These are phyloP conservation scores for Chaenogobius annularis DNA, from an alignment of 2,113 vertebrate genomes.

Conservation along the genomic window DNA sequence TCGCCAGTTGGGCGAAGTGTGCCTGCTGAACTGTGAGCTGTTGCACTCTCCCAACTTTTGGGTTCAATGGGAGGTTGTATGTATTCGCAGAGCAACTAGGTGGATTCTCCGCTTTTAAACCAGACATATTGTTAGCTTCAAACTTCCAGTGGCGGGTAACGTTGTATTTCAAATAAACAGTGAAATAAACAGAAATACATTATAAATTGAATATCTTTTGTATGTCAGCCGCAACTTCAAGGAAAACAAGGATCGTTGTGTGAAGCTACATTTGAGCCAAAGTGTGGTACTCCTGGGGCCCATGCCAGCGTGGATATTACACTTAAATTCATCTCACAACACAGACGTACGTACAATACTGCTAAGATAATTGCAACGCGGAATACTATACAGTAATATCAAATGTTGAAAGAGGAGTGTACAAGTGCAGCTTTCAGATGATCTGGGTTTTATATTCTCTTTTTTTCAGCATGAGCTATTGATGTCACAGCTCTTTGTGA, in stretches of 20 bases:
- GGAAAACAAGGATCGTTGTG: constrained; percentile 80
- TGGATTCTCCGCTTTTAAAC: constrained; percentile 85
- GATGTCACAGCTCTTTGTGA: constrained; percentile 81
- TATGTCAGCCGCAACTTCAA: constrained; percentile 72
- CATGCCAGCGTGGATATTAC: constrained; percentile 77
- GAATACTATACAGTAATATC: neutral
- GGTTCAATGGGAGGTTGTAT: constrained; percentile 81
- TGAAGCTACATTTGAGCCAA: constrained; percentile 68
- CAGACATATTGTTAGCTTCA: constrained; percentile 84
- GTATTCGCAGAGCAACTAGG: too few relatives aligned
- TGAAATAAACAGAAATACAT: neutral
- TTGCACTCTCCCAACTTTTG: constrained; percentile 82
- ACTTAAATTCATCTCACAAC: constrained; percentile 75
- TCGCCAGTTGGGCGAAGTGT: constrained; percentile 79
- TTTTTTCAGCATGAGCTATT: constrained; percentile 79
- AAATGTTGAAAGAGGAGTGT: neutral
- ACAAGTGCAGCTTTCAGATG: neutral
- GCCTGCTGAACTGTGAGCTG: constrained; percentile 79
- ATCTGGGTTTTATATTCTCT: neutral
- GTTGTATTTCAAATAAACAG: neutral
- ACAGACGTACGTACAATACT: constrained; percentile 68
- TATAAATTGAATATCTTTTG: neutral
- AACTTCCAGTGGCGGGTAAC: constrained; percentile 82
- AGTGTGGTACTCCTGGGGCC: constrained; percentile 78
- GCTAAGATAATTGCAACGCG: neutral